These are phyloP conservation scores for Tenthredo distinguenda DNA, from an alignment of 2,888 invertebrate genomes.

Conservation along the genomic window DNA sequence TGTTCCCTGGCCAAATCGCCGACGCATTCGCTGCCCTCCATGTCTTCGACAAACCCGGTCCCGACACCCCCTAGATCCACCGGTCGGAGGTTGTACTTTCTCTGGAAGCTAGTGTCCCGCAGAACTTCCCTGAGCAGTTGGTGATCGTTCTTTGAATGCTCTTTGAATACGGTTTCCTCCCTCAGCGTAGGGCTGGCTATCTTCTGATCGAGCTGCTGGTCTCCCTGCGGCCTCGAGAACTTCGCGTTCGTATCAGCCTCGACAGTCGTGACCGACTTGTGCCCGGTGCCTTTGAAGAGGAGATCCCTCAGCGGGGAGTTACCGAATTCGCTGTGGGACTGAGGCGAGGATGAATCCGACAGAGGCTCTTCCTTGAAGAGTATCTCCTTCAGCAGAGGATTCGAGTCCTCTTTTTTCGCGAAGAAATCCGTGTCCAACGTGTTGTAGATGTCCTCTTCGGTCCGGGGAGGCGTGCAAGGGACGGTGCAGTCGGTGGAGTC, in stretches of 20 bases:
- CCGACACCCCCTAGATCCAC: constrained; percentile 84
- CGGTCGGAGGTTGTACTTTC: constrained; percentile 90
- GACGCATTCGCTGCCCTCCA: constrained; percentile 84
- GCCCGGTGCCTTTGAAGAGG: constrained; percentile 67
- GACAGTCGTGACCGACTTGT: constrained; percentile 54
- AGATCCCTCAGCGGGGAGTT: constrained; percentile 71
- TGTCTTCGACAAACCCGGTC: constrained; percentile 79
- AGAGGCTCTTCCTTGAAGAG: constrained; percentile 74
- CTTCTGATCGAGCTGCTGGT: constrained; percentile 23
- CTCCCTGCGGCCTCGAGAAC: constrained; percentile 56
- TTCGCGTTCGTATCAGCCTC: constrained; percentile 52
- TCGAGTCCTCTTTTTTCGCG: constrained; percentile 70
- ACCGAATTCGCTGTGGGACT: constrained; percentile 80
- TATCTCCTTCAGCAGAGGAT: constrained; percentile 74
- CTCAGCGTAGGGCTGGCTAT: constrained; percentile 58
- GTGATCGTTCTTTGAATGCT: constrained; percentile 80
- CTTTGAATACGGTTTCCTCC: constrained; percentile 69
- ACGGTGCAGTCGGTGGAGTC: constrained; percentile 77
- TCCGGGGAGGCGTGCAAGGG: constrained; percentile 75
- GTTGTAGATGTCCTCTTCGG: constrained; percentile 76
- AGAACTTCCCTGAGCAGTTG: constrained; percentile 89
- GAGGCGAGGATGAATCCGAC: constrained; percentile 58
- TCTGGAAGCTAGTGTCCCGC: constrained; percentile 92
- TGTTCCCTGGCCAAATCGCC: constrained; percentile 85
- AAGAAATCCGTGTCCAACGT: constrained; percentile 75